Evolutionary conservation across 2,113 vertebrate species (phyloP).

Genomic region (Cercocebus atys): DNA sequence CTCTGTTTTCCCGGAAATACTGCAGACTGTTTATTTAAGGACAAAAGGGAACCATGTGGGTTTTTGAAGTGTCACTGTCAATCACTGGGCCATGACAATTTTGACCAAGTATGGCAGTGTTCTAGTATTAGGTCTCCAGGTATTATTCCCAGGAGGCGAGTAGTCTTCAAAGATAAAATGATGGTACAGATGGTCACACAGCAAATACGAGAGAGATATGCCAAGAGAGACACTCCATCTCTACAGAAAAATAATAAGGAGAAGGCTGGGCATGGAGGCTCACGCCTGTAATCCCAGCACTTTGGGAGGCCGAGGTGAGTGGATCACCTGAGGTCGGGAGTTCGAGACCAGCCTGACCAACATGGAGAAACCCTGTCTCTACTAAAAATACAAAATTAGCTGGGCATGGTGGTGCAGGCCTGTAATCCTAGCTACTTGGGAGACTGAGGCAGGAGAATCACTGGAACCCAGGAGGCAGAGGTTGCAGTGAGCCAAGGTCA

Average conservation of each 20-base stretch:
- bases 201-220: background rate
- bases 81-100: background rate
- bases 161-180: background rate
- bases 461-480: too few relatives aligned
- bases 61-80: background rate
- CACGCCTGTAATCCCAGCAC: too few relatives aligned
- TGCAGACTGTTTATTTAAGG: conserved; percentile 10
- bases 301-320: too few relatives aligned
- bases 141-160: conserved; percentile 20
- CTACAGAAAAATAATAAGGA: background rate
- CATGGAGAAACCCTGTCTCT: too few relatives aligned
- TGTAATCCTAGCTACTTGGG: too few relatives aligned
- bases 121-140: background rate
- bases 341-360: too few relatives aligned
- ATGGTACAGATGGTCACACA: background rate
- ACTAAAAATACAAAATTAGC: too few relatives aligned
- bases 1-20: background rate
- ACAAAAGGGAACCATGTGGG: background rate
- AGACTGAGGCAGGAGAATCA: too few relatives aligned
- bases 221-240: background rate
- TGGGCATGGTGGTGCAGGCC: too few relatives aligned
- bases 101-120: background rate
- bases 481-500: too few relatives aligned
- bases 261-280: background rate
- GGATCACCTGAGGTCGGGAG: too few relatives aligned